Evolutionary conservation across 30 jellyfish, hydroid and myxozoan genomes (phyloP), one percentile per base, ranked within the genome.

Genomic region (Turritopsis rubra): DNA sequence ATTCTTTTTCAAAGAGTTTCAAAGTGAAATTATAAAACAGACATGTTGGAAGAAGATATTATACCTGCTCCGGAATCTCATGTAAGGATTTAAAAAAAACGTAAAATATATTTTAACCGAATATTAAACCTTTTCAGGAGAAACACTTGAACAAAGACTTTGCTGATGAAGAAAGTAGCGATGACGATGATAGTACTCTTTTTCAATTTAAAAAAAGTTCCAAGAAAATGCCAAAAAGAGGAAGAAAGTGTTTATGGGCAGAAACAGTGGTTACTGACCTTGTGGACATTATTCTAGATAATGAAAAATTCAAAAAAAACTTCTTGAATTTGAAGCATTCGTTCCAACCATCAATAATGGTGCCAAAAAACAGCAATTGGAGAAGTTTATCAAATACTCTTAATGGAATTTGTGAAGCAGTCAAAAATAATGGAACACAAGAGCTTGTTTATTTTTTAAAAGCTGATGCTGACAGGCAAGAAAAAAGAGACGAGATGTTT

Each of bases 231-330:
- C 23, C 31, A 68, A 68, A 68, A 68, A 68, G 77, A 68, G 77
- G 77, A 27, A 0, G 77, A 1, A 68, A 68, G 77, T 68, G 77
- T 68, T 68, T 68, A 27, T 68, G 77, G 77, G 31, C 77, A 68
- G 77, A 68, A 0, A 22, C 28, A n/a, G 8, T 68, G 30, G 77
- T 68, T 23, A 68, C 77, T 9, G 77, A 68, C 77, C 30, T 68
- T 21, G 77, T 68, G 30, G 77, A 68, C 77, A 68, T 68, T 68
- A 68, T 68, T 41, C 60, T 41, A 41, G 60, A 41, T 41, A 41
- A 41, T 13, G 60, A 41, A 13, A 41, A 41, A 13, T 41, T 41
- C 60, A 41, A 41, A 13, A 41, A 41, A 41, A 41, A 41, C 5
- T 41, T 41, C 13, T 41, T n/a, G n/a, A n/a, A n/a, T n/a, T n/a